Conservation (phyloP, 2,113 vertebrate species). For the Oryzias woworae region DNA sequence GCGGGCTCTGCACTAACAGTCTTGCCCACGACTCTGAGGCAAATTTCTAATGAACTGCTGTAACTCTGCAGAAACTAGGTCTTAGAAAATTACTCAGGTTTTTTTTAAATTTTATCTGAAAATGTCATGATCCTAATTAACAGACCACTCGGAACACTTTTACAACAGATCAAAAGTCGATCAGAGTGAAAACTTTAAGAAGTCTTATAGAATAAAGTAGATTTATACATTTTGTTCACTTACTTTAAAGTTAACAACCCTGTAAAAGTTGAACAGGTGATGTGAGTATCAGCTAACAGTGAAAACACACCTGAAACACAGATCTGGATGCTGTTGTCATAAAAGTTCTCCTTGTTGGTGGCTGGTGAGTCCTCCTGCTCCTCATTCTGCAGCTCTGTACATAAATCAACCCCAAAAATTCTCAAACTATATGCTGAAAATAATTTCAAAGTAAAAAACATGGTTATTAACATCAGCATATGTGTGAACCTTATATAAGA, state of each 20-base stretch:
- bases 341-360: conserved; percentile 76
- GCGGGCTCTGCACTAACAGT: too few relatives aligned
- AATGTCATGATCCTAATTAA: too few relatives aligned
- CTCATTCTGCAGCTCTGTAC: conserved; percentile 79
- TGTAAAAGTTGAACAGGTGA: neutral
- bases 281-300: neutral
- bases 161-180: too few relatives aligned
- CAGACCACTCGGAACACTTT: too few relatives aligned
- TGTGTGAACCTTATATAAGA: neutral
- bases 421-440: neutral
- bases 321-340: conserved; percentile 73
- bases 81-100: too few relatives aligned
- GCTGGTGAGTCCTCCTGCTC: conserved; percentile 77
- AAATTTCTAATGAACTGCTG: too few relatives aligned
- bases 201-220: too few relatives aligned
- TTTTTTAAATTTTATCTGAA: too few relatives aligned
- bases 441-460: neutral
- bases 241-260: neutral
- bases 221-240: neutral
- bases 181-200: too few relatives aligned
- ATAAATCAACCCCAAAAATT: conserved; percentile 14
- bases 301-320: conserved; percentile 35
- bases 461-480: neutral
- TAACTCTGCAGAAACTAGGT: too few relatives aligned
- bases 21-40: too few relatives aligned